phyloP scores from a whole-genome alignment of 2,113 vertebrate species.

The Tyto alba region DNA sequence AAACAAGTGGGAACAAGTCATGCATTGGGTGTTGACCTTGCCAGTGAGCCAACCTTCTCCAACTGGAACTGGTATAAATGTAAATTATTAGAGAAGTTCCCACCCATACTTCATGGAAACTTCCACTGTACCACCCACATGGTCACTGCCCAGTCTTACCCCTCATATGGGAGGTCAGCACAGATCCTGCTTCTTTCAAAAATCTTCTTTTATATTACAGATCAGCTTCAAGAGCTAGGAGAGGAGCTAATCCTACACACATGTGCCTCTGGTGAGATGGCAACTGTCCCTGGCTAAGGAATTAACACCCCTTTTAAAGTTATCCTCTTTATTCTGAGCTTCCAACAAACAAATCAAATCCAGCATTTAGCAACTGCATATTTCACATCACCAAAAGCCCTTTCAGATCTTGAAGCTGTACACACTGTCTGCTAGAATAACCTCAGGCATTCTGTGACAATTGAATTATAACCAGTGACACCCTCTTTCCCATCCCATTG shows the following conservation, averaged over 20 bases:
- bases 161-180: neutral
- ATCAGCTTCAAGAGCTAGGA: slow-evolving; percentile 12
- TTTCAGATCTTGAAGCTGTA: slow-evolving; percentile 30
- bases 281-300: slow-evolving; percentile 39
- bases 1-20: neutral
- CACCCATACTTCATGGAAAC: neutral
- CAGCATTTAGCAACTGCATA: slow-evolving; percentile 36
- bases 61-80: neutral
- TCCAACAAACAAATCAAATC: slow-evolving; percentile 52
- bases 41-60: neutral
- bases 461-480: slow-evolving; percentile 35
- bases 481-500: slow-evolving; percentile 18
- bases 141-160: neutral
- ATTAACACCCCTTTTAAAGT: slow-evolving; percentile 57
- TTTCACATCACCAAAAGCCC: slow-evolving; percentile 42
- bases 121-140: neutral
- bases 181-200: neutral
- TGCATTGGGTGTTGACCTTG: neutral
- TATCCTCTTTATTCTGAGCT: slow-evolving; percentile 32
- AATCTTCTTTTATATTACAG: neutral
- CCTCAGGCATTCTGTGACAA: slow-evolving; percentile 34
- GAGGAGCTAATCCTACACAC: slow-evolving; percentile 49
- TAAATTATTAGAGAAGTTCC: neutral
- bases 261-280: slow-evolving; percentile 50
- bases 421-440: slow-evolving; percentile 36